These are phyloP conservation scores for Steatornis caripensis DNA, from an alignment of 2,113 vertebrate species.

Conservation along the genomic window DNA sequence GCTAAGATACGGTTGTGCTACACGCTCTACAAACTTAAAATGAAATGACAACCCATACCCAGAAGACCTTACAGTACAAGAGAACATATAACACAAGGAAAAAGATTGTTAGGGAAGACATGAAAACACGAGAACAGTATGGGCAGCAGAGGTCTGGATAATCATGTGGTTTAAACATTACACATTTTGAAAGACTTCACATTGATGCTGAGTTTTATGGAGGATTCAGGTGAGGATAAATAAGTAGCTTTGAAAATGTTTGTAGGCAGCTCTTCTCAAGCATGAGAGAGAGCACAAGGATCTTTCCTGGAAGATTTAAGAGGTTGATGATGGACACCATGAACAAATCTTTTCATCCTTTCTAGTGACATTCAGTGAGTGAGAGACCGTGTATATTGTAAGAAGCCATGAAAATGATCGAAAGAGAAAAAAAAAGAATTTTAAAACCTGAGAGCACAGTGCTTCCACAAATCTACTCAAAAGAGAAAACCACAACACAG, in stretches of 20 bases:
- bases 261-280: background rate
- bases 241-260: background rate
- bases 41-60: background rate
- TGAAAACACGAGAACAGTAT: background rate
- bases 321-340: background rate
- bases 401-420: background rate
- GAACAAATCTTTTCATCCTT: background rate
- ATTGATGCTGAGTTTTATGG: background rate
- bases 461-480: conserved; percentile 9
- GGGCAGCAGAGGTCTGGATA: background rate
- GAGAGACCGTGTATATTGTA: background rate
- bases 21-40: background rate
- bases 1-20: background rate
- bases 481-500: background rate
- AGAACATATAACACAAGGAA: background rate
- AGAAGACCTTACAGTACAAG: background rate
- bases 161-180: background rate
- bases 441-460: background rate
- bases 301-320: background rate
- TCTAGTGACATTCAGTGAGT: background rate
- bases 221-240: background rate
- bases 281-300: background rate
- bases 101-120: background rate
- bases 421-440: background rate
- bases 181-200: background rate